Evolutionary conservation across 2,113 vertebrate genomes (phyloP).

Genomic region (Cinclus mexicanus): DNA sequence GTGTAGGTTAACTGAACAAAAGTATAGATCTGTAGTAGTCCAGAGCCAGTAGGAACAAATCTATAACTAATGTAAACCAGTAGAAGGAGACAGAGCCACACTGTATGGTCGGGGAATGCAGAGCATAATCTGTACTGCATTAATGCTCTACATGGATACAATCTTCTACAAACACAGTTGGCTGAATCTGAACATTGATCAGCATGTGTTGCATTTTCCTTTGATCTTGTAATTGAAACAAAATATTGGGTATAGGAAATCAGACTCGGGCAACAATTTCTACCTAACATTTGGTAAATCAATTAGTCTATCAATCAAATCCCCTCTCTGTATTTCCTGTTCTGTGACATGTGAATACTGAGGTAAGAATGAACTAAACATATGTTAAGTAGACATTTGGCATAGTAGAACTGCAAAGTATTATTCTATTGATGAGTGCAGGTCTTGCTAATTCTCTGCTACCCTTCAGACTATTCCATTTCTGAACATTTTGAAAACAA

Average conservation of each 20-base stretch:
- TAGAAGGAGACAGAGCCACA: constrained; percentile 34
- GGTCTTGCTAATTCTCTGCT: not conserved
- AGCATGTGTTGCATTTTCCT: not conserved
- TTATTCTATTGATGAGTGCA: not conserved
- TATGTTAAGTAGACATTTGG: not conserved
- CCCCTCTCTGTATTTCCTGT: not conserved
- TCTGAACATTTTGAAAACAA: not conserved
- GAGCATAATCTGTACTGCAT: not conserved
- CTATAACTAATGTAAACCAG: not conserved
- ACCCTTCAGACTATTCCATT: not conserved
- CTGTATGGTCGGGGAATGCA: fast-evolving
- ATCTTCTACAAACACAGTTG: not conserved
- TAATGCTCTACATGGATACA: not conserved
- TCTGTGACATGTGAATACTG: not conserved
- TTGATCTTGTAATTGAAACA: constrained; percentile 33
- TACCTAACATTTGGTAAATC: not conserved
- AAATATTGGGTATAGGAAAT: constrained; percentile 6
- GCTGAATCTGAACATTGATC: not conserved
- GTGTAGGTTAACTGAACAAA: not conserved
- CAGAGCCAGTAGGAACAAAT: not conserved
- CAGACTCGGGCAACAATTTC: not conserved
- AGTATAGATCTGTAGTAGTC: not conserved
- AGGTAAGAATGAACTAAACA: not conserved
- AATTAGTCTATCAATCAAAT: not conserved
- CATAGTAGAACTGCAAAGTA: not conserved